phyloP scores from a whole-genome alignment of 30 jellyfish, hydroid and myxozoan genomes.

The Nemopilema nomurai region DNA sequence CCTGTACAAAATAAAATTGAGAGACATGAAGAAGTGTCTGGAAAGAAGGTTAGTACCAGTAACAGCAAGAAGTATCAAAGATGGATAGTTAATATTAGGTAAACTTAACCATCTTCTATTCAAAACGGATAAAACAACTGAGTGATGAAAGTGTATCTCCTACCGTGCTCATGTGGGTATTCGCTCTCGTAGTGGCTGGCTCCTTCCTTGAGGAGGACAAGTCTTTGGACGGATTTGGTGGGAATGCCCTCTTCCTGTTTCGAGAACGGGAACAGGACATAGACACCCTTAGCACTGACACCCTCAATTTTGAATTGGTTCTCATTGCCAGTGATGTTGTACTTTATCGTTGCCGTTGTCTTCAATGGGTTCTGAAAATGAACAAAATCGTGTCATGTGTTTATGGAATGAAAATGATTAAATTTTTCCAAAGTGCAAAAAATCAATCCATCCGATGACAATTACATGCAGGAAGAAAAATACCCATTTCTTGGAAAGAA shows the following conservation, averaged over 20 bases:
- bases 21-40: not conserved
- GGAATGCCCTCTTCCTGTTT: conserved; percentile 58
- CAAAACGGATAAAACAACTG: too few species aligned
- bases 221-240: conserved; percentile 45
- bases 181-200: conserved; percentile 44
- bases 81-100: too few species aligned
- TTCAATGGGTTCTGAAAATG: conserved; percentile 59
- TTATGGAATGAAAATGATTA: not conserved
- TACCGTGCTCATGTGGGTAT: conserved; percentile 19
- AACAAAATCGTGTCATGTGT: not conserved
- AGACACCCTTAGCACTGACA: conserved; percentile 63
- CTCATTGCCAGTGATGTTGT: conserved; percentile 62
- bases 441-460: too few species aligned
- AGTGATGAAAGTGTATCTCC: not conserved
- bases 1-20: not conserved
- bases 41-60: not conserved
- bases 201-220: conserved; percentile 52
- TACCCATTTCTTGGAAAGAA: not conserved
- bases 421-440: too few species aligned
- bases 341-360: conserved; percentile 60
- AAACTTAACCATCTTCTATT: too few species aligned
- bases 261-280: conserved; percentile 57
- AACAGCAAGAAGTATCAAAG: too few species aligned
- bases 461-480: not conserved
- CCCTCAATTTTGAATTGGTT: conserved; percentile 55